Evolutionary conservation across 2,797 vertebrate species (phyloP).

Genomic region (Champsocephalus esox): DNA sequence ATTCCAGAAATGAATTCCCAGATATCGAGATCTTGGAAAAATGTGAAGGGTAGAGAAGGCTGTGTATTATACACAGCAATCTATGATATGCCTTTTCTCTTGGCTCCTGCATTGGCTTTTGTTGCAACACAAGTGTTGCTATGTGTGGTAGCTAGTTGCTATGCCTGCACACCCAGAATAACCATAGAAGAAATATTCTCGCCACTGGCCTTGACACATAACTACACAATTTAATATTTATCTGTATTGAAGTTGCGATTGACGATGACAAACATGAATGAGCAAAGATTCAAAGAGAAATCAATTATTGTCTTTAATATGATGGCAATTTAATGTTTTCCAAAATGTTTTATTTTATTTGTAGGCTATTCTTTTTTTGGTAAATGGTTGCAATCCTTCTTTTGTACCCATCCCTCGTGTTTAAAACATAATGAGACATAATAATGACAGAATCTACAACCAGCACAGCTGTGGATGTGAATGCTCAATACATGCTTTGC

Average conservation of each 20-base stretch:
- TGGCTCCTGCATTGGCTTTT: conserved; percentile 38
- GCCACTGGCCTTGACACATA: conserved; percentile 32
- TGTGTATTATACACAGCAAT: conserved; percentile 42
- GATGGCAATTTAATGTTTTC: neutral
- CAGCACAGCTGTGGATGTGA: conserved; percentile 4
- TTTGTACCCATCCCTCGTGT: neutral
- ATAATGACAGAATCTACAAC: neutral
- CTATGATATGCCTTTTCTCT: conserved; percentile 25
- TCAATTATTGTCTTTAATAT: neutral
- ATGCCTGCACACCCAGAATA: conserved; percentile 64
- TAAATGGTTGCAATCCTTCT: neutral
- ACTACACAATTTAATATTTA: conserved; percentile 35
- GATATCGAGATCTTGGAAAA: conserved; percentile 53
- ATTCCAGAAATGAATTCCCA: conserved; percentile 67
- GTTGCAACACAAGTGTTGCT: conserved; percentile 58
- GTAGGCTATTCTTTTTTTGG: neutral
- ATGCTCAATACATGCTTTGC: conserved; percentile 32
- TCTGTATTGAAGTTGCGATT: conserved; percentile 7
- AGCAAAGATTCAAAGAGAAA: neutral
- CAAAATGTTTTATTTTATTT: neutral
- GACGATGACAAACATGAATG: neutral
- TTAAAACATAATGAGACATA: neutral
- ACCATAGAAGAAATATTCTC: conserved; percentile 35
- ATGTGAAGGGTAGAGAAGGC: conserved; percentile 30
- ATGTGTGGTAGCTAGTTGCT: conserved; percentile 67